These are phyloP conservation scores for Xyliphius kryptos DNA, from an alignment of 2,113 vertebrate species.

Conservation along the genomic window DNA sequence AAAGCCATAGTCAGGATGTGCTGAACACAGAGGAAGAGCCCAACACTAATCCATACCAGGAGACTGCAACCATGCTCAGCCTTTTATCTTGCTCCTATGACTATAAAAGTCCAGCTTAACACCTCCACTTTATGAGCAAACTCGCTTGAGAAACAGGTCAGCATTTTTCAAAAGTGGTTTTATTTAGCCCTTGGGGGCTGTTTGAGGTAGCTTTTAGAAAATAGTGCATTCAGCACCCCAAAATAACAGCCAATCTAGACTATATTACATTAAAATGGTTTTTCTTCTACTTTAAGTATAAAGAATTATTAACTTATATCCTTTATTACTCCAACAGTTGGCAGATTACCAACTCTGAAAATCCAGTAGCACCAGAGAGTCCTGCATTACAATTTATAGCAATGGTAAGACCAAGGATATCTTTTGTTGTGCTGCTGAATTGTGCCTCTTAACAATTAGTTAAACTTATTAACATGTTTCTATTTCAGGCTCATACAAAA, in stretches of 20 bases:
- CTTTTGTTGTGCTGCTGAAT: too few species aligned
- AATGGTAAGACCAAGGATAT: too few species aligned
- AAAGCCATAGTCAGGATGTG: slow-evolving; percentile 26
- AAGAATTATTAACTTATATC: slow-evolving; percentile 17
- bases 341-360: too few species aligned
- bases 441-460: too few species aligned
- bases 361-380: too few species aligned
- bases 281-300: slow-evolving; percentile 9
- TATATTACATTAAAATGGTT: slow-evolving; percentile 25
- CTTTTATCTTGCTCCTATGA: slow-evolving; percentile 22
- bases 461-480: too few species aligned
- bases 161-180: slow-evolving; percentile 45
- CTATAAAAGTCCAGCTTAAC: slow-evolving; percentile 42
- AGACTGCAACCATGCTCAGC: slow-evolving; percentile 25
- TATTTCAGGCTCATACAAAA: too few species aligned
- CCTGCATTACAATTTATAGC: too few species aligned
- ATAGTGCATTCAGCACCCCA: slow-evolving; percentile 45
- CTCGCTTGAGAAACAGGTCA: slow-evolving; percentile 42
- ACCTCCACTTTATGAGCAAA: slow-evolving; percentile 44
- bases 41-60: slow-evolving; percentile 32
- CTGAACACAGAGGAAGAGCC: slow-evolving; percentile 32
- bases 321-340: slow-evolving; percentile 21
- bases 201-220: slow-evolving; percentile 38
- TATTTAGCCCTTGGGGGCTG: slow-evolving; percentile 35
- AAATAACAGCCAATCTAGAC: slow-evolving; percentile 34